Base-by-base conservation (phyloP, 2,797 vertebrate species). In the Clarias laeviceps region DNA sequence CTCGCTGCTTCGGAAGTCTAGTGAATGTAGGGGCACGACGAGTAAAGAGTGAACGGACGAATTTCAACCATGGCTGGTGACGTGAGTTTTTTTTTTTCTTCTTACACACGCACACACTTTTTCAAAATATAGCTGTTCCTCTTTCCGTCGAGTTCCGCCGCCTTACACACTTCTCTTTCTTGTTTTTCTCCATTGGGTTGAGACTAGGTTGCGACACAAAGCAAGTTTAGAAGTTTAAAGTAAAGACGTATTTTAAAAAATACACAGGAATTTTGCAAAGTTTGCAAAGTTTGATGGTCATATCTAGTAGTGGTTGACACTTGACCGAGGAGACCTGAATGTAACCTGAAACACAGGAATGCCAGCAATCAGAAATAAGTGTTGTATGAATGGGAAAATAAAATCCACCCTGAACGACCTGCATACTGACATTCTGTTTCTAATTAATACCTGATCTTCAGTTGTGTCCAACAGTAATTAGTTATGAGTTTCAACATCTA, bases 61-160 rank as follows among this genome's bases (percentile, higher is more conserved):
- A 78, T 22, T 50, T 50, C 2, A 59, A 77, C 45, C 69, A 82
- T 72, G 68, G 64, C 0, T 8, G 4, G 14, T 70, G 54, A 0
- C 79, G 84, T 86, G 61, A 85, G 81, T 85, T 29, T 3, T 57
- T 64, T 82, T n/a, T 32, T 34, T 3, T 80, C 45, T 17, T 20
- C 0, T 64, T 45, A 3, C 0, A 17, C 20, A 3, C 0, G 15
- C 11, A 22, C 20, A 15, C 15, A 0, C 14, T 72, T 59, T 3
- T 17, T 54, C 6, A 73, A 54, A 27, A 14, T 3, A 18, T 29
- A 32, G 3, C 6, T 27, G n/a, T 56, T 57, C 2, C 15, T 27
- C 15, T 56, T 56, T 76, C 17, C 24, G 37, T n/a, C 45, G 45
- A 12, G 45, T 12, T 40, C 5, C 45, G 45, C 45, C 45, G 45